These are phyloP conservation scores for Ypsolopha sequella DNA, from an alignment of 2,888 invertebrate species.

Conservation along the genomic window DNA sequence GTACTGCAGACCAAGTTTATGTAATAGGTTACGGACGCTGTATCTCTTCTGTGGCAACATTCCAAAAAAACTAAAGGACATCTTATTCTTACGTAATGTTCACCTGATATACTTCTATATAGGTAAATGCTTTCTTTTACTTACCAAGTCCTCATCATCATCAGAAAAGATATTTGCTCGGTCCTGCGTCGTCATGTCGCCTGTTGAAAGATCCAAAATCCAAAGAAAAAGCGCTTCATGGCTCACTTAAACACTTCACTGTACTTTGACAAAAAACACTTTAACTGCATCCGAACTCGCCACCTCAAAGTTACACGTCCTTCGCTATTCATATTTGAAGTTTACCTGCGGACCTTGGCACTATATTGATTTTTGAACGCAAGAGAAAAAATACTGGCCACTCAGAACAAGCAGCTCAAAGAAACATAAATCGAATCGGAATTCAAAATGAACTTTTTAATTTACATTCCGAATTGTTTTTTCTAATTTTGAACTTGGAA, in stretches of 20 bases:
- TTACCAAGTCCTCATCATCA: conserved; percentile 61
- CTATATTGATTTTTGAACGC: conserved; percentile 6
- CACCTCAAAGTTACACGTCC: conserved; percentile 9
- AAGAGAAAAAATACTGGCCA: not conserved
- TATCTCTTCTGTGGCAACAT: not conserved
- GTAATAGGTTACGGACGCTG: not conserved
- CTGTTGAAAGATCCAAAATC: conserved; percentile 28
- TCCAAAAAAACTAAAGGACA: not conserved
- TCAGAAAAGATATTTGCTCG: conserved; percentile 56
- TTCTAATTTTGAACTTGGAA: conserved; percentile 12
- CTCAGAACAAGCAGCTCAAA: not conserved
- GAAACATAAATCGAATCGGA: not conserved
- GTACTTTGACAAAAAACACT: conserved; percentile 37
- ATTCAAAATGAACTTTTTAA: not conserved
- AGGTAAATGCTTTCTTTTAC: conserved; percentile 10
- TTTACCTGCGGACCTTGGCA: conserved; percentile 4
- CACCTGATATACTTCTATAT: not conserved
- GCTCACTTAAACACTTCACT: conserved; percentile 42
- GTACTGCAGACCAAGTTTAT: not conserved
- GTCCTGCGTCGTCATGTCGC: conserved; percentile 56
- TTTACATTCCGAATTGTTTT: not conserved
- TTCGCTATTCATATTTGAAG: conserved; percentile 6
- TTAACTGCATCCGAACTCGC: conserved; percentile 55
- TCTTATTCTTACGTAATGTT: not conserved
- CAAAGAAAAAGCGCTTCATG: conserved; percentile 40